Conservation (phyloP, 2,797 vertebrate species). For the Scolopax rusticola region DNA sequence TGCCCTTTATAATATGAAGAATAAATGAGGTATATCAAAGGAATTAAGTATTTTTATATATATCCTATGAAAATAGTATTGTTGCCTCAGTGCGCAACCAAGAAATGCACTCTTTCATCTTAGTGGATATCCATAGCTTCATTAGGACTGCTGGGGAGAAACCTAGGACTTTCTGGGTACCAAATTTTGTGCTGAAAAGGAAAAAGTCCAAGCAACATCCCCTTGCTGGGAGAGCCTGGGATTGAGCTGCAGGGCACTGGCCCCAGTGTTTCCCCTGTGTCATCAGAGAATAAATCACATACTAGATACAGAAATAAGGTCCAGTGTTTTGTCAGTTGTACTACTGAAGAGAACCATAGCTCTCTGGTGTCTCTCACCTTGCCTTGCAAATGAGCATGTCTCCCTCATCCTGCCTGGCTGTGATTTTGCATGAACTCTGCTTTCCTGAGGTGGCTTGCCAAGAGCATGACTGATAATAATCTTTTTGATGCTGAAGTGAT, state of each 20-base stretch:
- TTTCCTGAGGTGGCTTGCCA: conserved; percentile 27
- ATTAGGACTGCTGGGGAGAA: neutral
- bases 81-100: neutral
- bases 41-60: neutral
- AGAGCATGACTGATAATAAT: conserved; percentile 9
- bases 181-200: fast-evolving
- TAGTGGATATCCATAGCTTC: neutral
- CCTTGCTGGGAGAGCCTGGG: neutral
- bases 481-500: neutral
- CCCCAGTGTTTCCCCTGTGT: neutral
- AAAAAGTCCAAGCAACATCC: neutral
- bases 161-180: neutral
- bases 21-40: neutral
- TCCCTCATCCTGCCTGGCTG: conserved; percentile 13
- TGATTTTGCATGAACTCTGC: neutral
- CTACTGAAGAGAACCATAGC: conserved; percentile 65
- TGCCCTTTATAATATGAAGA: neutral
- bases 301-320: neutral
- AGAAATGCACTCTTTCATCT: neutral
- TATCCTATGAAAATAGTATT: neutral
- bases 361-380: neutral
- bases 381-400: neutral
- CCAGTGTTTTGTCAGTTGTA: conserved; percentile 39
- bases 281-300: neutral
- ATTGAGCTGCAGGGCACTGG: neutral